Conservation (phyloP, 2,888 invertebrate species). For the Drymonia ruficornis region DNA sequence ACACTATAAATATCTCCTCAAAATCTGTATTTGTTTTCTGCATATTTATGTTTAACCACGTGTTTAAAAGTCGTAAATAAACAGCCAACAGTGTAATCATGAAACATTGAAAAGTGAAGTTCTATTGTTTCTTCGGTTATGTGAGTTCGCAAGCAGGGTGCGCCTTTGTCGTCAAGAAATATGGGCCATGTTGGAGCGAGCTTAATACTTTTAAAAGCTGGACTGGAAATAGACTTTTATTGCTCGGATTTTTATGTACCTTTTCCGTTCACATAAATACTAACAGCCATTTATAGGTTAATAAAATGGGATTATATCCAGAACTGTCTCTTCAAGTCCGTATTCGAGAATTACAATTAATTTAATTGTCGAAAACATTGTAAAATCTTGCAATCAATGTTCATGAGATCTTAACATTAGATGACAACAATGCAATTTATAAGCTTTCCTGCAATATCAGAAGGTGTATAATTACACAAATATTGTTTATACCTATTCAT, state of each 20-base stretch:
- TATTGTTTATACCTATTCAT: too few relatives aligned
- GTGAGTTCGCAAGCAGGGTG: constrained; percentile 16
- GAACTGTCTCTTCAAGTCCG: background rate
- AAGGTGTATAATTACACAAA: too few relatives aligned
- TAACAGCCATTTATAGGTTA: background rate
- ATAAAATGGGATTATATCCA: background rate
- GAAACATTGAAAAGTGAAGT: constrained; percentile 26
- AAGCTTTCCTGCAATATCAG: too few relatives aligned
- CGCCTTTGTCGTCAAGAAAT: constrained; percentile 29
- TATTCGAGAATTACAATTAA: too few relatives aligned
- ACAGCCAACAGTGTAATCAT: constrained; percentile 14
- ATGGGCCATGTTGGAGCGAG: constrained; percentile 21
- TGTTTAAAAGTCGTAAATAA: constrained; percentile 17
- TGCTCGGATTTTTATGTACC: constrained; percentile 4
- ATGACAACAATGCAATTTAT: too few relatives aligned
- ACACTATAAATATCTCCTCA: background rate
- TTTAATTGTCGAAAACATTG: too few relatives aligned
- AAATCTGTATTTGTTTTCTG: background rate
- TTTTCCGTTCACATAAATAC: constrained; percentile 3
- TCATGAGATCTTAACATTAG: too few relatives aligned
- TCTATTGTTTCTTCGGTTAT: constrained; percentile 24
- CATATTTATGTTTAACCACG: constrained; percentile 6
- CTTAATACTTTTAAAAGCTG: constrained; percentile 28
- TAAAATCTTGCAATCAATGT: too few relatives aligned
- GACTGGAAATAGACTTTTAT: constrained; percentile 26